Base-by-base conservation (phyloP, 2,797 vertebrate genomes). In the Brachyrhaphis roseni region DNA sequence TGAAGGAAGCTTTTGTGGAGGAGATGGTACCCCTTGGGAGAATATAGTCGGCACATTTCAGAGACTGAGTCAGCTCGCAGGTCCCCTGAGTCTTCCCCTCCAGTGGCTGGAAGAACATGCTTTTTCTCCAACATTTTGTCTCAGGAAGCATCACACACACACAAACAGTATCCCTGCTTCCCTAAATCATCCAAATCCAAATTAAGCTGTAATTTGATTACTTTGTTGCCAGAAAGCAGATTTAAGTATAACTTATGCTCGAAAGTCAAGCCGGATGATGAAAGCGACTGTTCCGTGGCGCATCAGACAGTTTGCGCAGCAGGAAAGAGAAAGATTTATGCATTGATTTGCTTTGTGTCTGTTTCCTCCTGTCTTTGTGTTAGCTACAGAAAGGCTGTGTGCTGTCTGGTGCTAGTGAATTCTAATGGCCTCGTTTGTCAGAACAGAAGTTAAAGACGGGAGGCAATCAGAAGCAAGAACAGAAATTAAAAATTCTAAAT, bases 11-110 rank as follows among this genome's bases (percentile, higher is more conserved):
- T 74, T 87, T 81, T 86, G 75, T 79, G 80, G 76, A 82, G 75
- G 79, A 47, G 68, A 79, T 57, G 78, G 66, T 79, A 74, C 78
- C 93, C 84, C 85, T 51, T 76, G 89, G 90, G 91, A 91, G 82
- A 86, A 72, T 84, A 84, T 72, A 83, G 80, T 83, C 76, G 79
- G 84, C 88, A 88, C 62, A 75, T 91, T 90, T 92, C 88, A 90
- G 85, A 88, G 81, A 87, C 86, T 81, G 88, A 93, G 87, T 92
- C 93, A 92, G 92, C 88, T 86, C 49, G 80, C 76, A 79, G 88
- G 72, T 90, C 93, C 91, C 92, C 71, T 28, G 91, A 88, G 90
- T 88, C 82, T 1, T 83, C 70, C 74, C 80, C 86, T 87, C 84
- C 76, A 79, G 86, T 66, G 78, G 83, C 49, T 86, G 78, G 66